Evolutionary conservation across 2,888 invertebrate species (phyloP), one percentile per base, ranked within the genome.

Genomic region (Protonemura montana): DNA sequence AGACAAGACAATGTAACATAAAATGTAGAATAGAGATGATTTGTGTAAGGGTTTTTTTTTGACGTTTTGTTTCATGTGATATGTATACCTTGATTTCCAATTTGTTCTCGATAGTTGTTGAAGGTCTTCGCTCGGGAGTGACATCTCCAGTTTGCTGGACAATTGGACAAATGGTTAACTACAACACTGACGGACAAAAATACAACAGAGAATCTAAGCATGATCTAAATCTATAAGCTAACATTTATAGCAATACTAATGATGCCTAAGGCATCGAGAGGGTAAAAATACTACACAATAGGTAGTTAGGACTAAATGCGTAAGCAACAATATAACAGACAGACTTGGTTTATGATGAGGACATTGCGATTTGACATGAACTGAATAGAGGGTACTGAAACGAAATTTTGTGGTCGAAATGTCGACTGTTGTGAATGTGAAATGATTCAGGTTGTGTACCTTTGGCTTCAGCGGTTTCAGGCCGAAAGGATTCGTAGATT

Each of bases 71-170:
- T 59, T 81, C 10, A 81, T 81, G 30, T 81, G 81, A n/a, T 21
- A 76, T 16, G 21, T 78, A 26, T 85, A 85, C 85, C 85, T 85
- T 85, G 77, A 80, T 3, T 76, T 77, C 78, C 27, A 35, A 77
- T 27, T 85, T 85, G 77, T 85, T 77, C 85, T 85, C 85, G 27
- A 81, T 81, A 29, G 81, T 85, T n/a, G 80, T 28, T 25, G 84
- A 84, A 7, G 27, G 59, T 28, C 76, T 84, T 76, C 84, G 42
- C 27, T 84, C 84, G 27, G 84, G 84, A 27, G 84, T 76, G 5
- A 1, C 76, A 6, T 59, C 10, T 76, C 59, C 84, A 10, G 27
- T 16, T 76, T 10, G 59, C 59, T 59, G 13, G 59, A 59, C 59
- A 59, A 59, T 59, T 59, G 59, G 59, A 59, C 59, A 59, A 59